phyloP scores from a whole-genome alignment of 92 coral and sea anemone genomes.

The Umimayanthus chanpuru region DNA sequence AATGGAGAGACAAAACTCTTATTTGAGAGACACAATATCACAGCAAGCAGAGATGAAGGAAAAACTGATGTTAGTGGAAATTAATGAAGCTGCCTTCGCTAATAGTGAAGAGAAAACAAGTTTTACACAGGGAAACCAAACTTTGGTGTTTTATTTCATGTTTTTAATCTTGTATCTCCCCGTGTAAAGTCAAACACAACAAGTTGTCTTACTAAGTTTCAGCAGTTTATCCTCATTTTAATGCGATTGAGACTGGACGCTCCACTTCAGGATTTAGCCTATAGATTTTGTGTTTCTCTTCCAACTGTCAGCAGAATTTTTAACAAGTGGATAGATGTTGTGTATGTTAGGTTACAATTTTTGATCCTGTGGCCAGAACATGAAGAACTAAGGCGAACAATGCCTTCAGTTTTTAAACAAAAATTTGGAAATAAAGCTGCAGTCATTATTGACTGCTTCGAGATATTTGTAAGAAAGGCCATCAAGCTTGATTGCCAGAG shows the following conservation, averaged over 20 bases:
- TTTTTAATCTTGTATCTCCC: too few relatives aligned
- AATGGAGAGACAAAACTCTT: too few relatives aligned
- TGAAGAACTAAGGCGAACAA: conserved; percentile 30
- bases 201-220: too few relatives aligned
- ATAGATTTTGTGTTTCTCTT: too few relatives aligned
- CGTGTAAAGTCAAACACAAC: too few relatives aligned
- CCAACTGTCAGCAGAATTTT: conserved; percentile 28
- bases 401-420: conserved; percentile 54
- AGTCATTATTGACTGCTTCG: conserved; percentile 45
- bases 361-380: conserved; percentile 53
- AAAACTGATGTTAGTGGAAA: too few relatives aligned
- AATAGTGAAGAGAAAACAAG: conserved; percentile 42
- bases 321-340: conserved; percentile 55
- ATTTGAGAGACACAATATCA: too few relatives aligned
- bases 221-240: too few relatives aligned
- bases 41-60: too few relatives aligned
- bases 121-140: conserved; percentile 43
- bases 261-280: too few relatives aligned
- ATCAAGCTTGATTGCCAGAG: conserved; percentile 35
- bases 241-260: too few relatives aligned
- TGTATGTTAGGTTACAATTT: conserved; percentile 39
- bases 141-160: conserved; percentile 1
- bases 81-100: too few relatives aligned
- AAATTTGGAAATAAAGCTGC: conserved; percentile 45
- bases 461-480: conserved; percentile 19